Evolutionary conservation across 2,888 invertebrate species (phyloP).

Genomic region (Melanophora roralis): DNA sequence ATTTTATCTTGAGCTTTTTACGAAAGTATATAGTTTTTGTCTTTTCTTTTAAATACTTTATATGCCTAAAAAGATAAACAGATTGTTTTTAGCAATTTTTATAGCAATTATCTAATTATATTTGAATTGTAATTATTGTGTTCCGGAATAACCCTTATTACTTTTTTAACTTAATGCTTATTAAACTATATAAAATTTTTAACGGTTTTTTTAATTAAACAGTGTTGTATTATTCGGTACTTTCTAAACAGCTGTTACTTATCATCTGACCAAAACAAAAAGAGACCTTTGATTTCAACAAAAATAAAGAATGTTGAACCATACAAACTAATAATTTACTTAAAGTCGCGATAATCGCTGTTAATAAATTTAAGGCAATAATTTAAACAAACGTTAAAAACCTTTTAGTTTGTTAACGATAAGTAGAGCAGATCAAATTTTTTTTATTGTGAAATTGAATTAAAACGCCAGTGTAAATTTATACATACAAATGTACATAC

Average conservation of each 20-base stretch:
- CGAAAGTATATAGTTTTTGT: too few relatives aligned
- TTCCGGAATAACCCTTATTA: too few relatives aligned
- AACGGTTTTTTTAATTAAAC: constrained; percentile 1
- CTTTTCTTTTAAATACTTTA: too few relatives aligned
- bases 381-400: not conserved
- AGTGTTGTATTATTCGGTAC: constrained; percentile 12
- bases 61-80: too few relatives aligned
- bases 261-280: not conserved
- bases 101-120: too few relatives aligned
- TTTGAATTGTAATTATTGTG: too few relatives aligned
- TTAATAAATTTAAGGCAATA: not conserved
- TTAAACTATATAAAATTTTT: not conserved
- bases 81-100: too few relatives aligned
- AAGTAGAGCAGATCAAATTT: not conserved
- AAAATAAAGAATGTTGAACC: not conserved
- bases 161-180: too few relatives aligned
- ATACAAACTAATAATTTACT: not conserved
- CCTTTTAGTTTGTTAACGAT: constrained; percentile 4
- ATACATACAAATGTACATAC: too few relatives aligned
- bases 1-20: too few relatives aligned
- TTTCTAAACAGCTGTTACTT: constrained; percentile 14
- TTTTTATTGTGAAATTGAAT: not conserved
- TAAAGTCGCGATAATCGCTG: not conserved
- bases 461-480: not conserved
- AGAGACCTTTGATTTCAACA: not conserved